Evolutionary conservation across 2,888 invertebrate genomes (phyloP).

Genomic region (Phengaris arion): DNA sequence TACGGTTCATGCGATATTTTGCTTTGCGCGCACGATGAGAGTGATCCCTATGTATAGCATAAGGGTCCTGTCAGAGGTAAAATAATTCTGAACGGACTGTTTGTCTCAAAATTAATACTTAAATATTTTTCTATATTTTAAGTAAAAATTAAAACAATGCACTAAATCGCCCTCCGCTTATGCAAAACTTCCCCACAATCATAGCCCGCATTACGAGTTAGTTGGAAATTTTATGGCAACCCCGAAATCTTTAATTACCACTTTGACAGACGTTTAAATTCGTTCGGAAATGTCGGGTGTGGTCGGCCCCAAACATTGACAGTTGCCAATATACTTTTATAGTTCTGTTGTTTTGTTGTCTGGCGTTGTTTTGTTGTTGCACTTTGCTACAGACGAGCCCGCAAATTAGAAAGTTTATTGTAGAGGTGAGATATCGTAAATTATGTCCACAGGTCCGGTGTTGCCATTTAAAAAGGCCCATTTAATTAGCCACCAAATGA

Average conservation of each 20-base stretch:
- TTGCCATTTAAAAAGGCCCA: conserved; percentile 58
- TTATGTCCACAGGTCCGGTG: conserved; percentile 62
- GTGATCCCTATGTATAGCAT: too few relatives aligned
- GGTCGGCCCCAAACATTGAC: conserved; percentile 68
- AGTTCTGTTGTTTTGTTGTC: conserved; percentile 68
- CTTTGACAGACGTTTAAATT: conserved; percentile 74
- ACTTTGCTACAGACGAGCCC: conserved; percentile 53
- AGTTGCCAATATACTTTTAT: conserved; percentile 70
- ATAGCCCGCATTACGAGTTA: conserved; percentile 48
- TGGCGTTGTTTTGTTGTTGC: conserved; percentile 60
- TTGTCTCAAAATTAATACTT: too few relatives aligned
- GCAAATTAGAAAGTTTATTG: conserved; percentile 77
- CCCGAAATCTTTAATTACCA: conserved; percentile 74
- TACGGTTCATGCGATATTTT: too few relatives aligned
- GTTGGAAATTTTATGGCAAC: conserved; percentile 66
- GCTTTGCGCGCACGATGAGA: too few relatives aligned
- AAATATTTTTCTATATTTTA: too few relatives aligned
- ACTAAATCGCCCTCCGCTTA: conserved; percentile 6
- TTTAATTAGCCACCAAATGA: conserved; percentile 72
- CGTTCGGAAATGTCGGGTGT: conserved; percentile 65
- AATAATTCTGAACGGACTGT: too few relatives aligned
- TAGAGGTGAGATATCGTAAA: conserved; percentile 69
- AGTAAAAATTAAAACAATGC: neutral
- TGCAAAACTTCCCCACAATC: conserved; percentile 5
- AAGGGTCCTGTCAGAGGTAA: too few relatives aligned